phyloP scores from a whole-genome alignment of 2,797 vertebrate species.

The Chloroceryle inda region DNA sequence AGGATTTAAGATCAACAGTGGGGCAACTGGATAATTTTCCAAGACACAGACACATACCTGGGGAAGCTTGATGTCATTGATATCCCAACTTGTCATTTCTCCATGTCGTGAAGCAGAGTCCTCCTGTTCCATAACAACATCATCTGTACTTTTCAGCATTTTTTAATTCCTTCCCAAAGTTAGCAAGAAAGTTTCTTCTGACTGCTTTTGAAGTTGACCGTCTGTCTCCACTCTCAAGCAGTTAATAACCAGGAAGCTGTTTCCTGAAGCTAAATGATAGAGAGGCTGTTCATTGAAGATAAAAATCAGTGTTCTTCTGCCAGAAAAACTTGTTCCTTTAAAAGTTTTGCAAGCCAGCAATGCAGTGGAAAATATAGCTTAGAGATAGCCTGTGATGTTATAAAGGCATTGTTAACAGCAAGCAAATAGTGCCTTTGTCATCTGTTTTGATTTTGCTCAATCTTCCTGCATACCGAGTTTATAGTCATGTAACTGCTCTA shows the following conservation, averaged over 20 bases:
- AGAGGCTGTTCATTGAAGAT: slow-evolving; percentile 72
- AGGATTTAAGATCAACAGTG: neutral
- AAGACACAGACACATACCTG: slow-evolving; percentile 75
- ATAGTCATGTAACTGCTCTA: neutral
- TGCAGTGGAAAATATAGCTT: slow-evolving; percentile 68
- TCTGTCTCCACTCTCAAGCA: slow-evolving; percentile 46
- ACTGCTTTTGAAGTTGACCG: slow-evolving; percentile 32
- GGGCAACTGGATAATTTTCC: neutral
- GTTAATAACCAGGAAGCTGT: slow-evolving; percentile 70
- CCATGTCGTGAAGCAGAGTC: slow-evolving; percentile 35
- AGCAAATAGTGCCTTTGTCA: neutral
- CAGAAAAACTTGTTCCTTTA: slow-evolving; percentile 78
- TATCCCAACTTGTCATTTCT: slow-evolving; percentile 81
- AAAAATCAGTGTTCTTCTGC: slow-evolving; percentile 73
- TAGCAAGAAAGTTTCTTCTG: neutral
- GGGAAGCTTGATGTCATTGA: slow-evolving; percentile 85
- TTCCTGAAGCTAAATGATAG: slow-evolving; percentile 73
- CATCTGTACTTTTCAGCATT: slow-evolving; percentile 24
- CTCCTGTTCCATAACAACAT: slow-evolving; percentile 58
- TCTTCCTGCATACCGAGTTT: neutral
- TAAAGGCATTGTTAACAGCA: neutral
- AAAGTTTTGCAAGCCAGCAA: slow-evolving; percentile 74
- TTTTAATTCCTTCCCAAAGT: neutral
- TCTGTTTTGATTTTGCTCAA: neutral
- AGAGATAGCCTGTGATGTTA: slow-evolving; percentile 16